phyloP scores from a whole-genome alignment of 2,113 vertebrate species.

The Arizona elegans region DNA sequence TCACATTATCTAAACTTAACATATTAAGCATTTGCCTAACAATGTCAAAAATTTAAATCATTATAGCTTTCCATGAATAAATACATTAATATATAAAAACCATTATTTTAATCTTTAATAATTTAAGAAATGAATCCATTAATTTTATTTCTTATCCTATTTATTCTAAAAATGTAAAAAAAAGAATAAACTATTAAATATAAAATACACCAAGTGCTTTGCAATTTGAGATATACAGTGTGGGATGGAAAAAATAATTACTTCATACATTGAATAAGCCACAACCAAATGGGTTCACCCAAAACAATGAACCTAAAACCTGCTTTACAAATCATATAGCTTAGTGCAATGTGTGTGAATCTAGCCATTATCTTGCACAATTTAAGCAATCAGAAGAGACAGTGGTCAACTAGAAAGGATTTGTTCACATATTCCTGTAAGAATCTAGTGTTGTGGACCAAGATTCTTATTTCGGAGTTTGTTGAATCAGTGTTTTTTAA shows the following conservation, averaged over 20 bases:
- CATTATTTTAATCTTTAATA: neutral
- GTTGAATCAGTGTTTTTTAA: neutral
- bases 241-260: neutral
- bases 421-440: neutral
- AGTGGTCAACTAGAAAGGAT: neutral
- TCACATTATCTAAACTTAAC: neutral
- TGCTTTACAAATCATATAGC: neutral
- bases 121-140: neutral
- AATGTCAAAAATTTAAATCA: neutral
- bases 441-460: no score
- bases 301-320: neutral
- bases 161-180: neutral
- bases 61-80: neutral
- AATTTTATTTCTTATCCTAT: neutral
- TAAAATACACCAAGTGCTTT: no score
- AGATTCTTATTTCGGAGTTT: neutral
- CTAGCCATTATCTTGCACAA: neutral
- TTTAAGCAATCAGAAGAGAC: neutral
- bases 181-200: neutral
- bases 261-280: neutral
- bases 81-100: neutral
- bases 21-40: neutral
- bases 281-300: neutral
- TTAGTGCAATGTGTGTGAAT: neutral
- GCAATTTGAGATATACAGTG: neutral